Evolutionary conservation across 35 echinoderm and acorn worm species (phyloP).

Genomic region (Heliocidaris erythrogramma): DNA sequence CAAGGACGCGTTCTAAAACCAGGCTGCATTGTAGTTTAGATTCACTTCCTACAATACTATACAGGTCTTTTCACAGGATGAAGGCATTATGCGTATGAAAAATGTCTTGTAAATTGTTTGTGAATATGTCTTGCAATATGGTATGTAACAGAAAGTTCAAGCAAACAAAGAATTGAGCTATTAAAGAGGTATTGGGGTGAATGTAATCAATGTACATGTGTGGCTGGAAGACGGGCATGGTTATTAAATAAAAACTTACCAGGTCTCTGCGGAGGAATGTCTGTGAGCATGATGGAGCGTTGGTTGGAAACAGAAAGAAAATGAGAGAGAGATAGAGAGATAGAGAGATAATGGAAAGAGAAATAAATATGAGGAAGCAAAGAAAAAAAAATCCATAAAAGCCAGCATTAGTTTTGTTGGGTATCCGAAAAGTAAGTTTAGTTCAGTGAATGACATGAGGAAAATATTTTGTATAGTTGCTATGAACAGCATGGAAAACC

Average conservation of each 20-base stretch:
- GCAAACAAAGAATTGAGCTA: too few species aligned
- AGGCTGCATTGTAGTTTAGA: too few species aligned
- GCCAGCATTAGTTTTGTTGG: background rate
- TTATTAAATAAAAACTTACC: background rate
- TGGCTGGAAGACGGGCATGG: background rate
- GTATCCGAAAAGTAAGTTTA: background rate
- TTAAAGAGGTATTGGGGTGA: background rate
- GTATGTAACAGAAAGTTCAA: too few species aligned
- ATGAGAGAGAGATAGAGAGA: background rate
- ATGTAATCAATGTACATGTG: too few species aligned
- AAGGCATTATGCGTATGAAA: too few species aligned
- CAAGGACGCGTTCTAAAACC: too few species aligned
- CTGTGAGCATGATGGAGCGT: background rate
- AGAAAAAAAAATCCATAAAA: background rate
- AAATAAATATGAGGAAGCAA: background rate
- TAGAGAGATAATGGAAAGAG: background rate
- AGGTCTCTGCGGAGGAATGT: background rate
- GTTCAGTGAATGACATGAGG: background rate
- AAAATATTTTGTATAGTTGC: background rate
- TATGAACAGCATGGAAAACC: background rate
- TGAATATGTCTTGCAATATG: too few species aligned
- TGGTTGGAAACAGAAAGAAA: background rate
- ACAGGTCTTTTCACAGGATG: too few species aligned
- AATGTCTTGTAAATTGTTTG: too few species aligned
- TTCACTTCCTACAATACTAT: too few species aligned